These are phyloP conservation scores for Macquaria australasica DNA, from an alignment of 2,113 vertebrate genomes.

Conservation along the genomic window DNA sequence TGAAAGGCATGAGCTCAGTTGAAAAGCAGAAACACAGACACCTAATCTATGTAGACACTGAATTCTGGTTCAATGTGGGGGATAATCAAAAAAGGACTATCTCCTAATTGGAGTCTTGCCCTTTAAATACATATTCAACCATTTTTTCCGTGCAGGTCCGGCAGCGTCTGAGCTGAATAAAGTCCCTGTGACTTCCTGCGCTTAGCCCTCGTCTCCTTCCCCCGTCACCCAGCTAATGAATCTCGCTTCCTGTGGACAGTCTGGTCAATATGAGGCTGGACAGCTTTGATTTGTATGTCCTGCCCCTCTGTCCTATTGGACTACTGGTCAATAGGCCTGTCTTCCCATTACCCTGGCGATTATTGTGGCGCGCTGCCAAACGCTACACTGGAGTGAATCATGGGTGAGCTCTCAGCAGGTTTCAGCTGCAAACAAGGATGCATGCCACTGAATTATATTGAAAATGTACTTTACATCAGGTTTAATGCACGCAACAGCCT, in stretches of 20 bases:
- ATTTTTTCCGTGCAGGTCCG: conserved; percentile 12
- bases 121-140: conserved; percentile 26
- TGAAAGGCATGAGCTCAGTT: not conserved
- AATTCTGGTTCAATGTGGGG: not conserved
- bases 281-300: conserved; percentile 80
- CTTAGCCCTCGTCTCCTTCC: conserved; percentile 23
- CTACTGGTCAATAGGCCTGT: conserved; percentile 78
- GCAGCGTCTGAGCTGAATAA: conserved; percentile 35
- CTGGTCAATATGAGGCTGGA: conserved; percentile 72
- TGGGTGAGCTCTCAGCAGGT: conserved; percentile 7
- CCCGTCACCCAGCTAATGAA: conserved; percentile 66
- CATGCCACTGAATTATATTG: not conserved
- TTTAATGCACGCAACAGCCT: not conserved
- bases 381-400: conserved; percentile 49
- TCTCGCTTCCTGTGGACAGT: conserved; percentile 66
- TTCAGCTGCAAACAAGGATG: conserved; percentile 15
- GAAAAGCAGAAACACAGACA: not conserved
- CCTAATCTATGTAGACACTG: not conserved
- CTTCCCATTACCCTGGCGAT: conserved; percentile 71
- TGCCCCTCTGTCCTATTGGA: conserved; percentile 66
- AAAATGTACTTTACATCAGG: not conserved
- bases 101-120: conserved; percentile 8
- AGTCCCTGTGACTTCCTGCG: conserved; percentile 45
- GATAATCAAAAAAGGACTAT: conserved; percentile 1
- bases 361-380: conserved; percentile 69